These are phyloP conservation scores for Microplitis mediator DNA, from an alignment of 1,140 invertebrate species.

Conservation along the genomic window DNA sequence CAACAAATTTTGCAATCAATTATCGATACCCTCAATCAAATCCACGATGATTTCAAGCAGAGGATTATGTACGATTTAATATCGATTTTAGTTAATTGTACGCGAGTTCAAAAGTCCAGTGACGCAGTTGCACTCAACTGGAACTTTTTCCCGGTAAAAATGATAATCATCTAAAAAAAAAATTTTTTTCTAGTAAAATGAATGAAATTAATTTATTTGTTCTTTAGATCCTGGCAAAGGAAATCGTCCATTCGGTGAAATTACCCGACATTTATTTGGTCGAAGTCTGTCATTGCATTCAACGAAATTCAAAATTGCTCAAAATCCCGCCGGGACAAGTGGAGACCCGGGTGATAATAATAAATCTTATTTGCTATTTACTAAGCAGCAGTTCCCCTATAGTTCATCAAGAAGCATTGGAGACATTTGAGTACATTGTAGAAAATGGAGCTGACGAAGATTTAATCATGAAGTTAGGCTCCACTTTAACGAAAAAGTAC, in stretches of 20 bases:
- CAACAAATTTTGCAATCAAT: neutral
- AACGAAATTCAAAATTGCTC: neutral
- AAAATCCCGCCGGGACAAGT: neutral
- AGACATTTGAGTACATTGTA: constrained; percentile 8
- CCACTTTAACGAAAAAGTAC: neutral
- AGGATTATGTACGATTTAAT: neutral
- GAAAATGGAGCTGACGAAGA: neutral
- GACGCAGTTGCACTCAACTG: neutral
- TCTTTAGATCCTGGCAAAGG: neutral
- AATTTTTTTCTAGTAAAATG: neutral
- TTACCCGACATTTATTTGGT: neutral
- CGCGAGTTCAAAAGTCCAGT: neutral
- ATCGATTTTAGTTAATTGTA: neutral
- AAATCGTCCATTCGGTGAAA: neutral
- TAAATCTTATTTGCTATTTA: neutral
- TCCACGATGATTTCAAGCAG: neutral
- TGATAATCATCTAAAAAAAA: too few relatives aligned
- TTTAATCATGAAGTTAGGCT: neutral
- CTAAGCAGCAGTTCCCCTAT: neutral
- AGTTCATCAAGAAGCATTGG: constrained; percentile 19
- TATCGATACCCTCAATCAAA: neutral
- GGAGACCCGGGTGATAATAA: neutral
- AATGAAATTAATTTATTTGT: neutral
- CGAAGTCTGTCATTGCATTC: constrained; percentile 4
- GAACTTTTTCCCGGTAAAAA: neutral